Conservation (phyloP, 2,888 invertebrate species). For the Aphidoletes aphidimyza region DNA sequence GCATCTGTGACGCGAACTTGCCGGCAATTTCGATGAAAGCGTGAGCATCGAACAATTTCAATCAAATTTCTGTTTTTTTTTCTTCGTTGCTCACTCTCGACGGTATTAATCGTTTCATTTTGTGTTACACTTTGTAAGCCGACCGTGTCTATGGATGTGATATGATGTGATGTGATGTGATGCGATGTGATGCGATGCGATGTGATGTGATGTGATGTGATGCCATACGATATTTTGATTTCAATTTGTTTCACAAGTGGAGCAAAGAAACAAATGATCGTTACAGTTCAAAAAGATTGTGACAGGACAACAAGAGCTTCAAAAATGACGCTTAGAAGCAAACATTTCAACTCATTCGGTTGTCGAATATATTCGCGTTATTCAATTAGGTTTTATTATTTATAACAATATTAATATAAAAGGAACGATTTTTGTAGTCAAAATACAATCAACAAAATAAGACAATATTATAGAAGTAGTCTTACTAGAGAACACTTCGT, state of each 20-base stretch:
- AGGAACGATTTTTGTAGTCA: not conserved
- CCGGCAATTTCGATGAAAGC: conserved; percentile 12
- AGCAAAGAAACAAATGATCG: not conserved
- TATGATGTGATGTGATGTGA: too few relatives aligned
- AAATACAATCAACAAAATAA: not conserved
- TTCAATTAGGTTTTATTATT: conserved; percentile 27
- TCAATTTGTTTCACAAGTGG: not conserved
- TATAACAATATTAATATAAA: conserved; percentile 51
- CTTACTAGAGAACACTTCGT: conserved; percentile 9
- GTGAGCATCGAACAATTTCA: not conserved
- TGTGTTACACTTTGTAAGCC: too few relatives aligned
- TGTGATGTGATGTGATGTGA: too few relatives aligned
- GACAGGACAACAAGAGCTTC: not conserved
- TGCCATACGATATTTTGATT: not conserved
- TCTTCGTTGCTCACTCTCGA: not conserved
- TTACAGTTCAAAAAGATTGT: not conserved
- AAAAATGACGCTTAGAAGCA: not conserved
- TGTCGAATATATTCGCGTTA: not conserved
- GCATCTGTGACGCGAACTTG: conserved; percentile 19
- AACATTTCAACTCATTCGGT: not conserved
- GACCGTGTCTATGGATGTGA: too few relatives aligned
- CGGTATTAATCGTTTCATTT: not conserved
- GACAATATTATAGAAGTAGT: not conserved
- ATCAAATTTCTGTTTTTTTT: not conserved
- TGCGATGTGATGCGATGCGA: too few relatives aligned